Base-by-base conservation (phyloP, 1,140 invertebrate species). In the Onthophagus taurus region DNA sequence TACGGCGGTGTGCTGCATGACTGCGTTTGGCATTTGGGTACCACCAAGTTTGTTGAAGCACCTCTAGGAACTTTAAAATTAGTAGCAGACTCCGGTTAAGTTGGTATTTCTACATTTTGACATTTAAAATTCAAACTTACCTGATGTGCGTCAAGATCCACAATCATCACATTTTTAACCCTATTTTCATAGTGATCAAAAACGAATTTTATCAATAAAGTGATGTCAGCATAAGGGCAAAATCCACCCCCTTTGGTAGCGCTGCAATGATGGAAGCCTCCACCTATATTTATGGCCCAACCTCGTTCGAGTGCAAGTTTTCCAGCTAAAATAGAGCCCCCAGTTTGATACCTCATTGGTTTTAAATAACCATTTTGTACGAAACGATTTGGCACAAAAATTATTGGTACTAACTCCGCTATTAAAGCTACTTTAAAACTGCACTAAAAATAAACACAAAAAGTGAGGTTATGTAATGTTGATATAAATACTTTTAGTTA, bases 251-350 rank as follows among this genome's bases (percentile, higher is more conserved):
- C 87, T 47, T 68, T 67, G 23, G 76, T 65, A 3, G 72, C 68
- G 45, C 76, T 80, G 61, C 85, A 89, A 60, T 91, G 88, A 64
- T 88, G 84, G 60, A 88, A 88, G 2, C 89, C 89, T 23, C 89
- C 89, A 3, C 89, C 89, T n/a, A 93, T 74, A 63, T 93, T 93
- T 24, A 93, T 85, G 0, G 87, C 78, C 86, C 87, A 92, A 1
- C 85, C 85, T 31, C 79, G 59, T 47, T 89, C 78, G 23, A 89
- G 34, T 2, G 88, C 87, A 42, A 92, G 55, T 60, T 84, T 83
- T 1, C 83, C 85, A 23, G 82, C 84, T 51, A 89, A 58, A 45
- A 91, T 76, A 29, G 84, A 83, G 9, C 88, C 89, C 16, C 85
- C 85, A 12, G 85, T 85, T 61, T 91, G 88, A 55, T 75, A 80